Evolutionary conservation across 2,797 vertebrate genomes (phyloP).

Genomic region (Spheniscus humboldti): DNA sequence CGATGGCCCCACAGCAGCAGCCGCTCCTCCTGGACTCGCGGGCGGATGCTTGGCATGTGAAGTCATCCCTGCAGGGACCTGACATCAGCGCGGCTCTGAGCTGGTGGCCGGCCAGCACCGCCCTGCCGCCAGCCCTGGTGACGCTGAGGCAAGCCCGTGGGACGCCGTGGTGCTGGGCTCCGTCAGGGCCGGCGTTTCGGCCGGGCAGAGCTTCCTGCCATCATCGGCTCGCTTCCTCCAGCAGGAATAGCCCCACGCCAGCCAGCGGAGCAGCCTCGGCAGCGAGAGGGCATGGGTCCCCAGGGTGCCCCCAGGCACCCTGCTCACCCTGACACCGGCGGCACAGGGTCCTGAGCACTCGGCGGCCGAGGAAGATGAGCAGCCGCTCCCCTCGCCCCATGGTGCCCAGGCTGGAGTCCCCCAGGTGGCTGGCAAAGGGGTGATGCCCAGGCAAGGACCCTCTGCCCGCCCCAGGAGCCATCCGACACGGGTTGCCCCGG

Average conservation of each 20-base stretch:
- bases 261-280: not conserved
- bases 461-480: not conserved
- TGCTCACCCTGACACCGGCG: fast-evolving
- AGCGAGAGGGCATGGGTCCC: not conserved
- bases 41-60: not conserved
- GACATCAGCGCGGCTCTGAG: not conserved
- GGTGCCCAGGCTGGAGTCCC: not conserved
- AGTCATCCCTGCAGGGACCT: not conserved
- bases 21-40: not conserved
- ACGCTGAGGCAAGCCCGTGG: not conserved
- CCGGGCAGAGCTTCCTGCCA: conserved; percentile 18
- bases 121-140: not conserved
- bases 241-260: not conserved
- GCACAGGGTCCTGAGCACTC: not conserved
- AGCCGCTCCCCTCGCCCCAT: not conserved
- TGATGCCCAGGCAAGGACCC: not conserved
- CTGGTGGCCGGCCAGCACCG: not conserved
- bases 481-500: not conserved
- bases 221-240: not conserved
- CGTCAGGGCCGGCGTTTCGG: not conserved
- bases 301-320: not conserved
- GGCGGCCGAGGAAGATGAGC: not conserved
- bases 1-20: not conserved
- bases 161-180: not conserved
- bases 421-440: not conserved